Evolutionary conservation across 2,888 invertebrate species (phyloP).

Genomic region (Dinocampus coccinellae): DNA sequence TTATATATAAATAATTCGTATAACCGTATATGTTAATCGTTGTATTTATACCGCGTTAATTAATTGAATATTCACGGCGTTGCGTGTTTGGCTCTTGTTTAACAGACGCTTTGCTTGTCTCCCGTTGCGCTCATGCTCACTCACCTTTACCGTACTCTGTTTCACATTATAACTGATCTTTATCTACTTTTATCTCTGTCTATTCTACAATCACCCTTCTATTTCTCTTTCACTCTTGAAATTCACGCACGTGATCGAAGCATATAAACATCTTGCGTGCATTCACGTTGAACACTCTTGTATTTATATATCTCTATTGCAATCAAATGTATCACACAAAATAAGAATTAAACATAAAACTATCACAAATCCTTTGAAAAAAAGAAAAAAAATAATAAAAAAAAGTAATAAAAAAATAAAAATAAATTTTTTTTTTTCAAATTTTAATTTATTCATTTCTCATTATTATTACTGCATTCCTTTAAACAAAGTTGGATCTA

Average conservation of each 20-base stretch:
- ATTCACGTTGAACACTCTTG: conserved; percentile 11
- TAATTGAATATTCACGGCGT: conserved; percentile 52
- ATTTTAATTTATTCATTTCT: neutral
- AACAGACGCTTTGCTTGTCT: conserved; percentile 44
- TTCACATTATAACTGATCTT: conserved; percentile 9
- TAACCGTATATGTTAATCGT: conserved; percentile 48
- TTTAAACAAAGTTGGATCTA: neutral
- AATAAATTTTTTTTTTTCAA: neutral
- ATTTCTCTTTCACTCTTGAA: conserved; percentile 5
- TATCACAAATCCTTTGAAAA: neutral
- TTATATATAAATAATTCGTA: conserved; percentile 1
- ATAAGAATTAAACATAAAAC: conserved; percentile 5
- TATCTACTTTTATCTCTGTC: neutral
- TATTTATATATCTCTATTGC: conserved; percentile 16
- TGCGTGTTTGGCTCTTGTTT: conserved; percentile 40
- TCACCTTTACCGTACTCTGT: neutral
- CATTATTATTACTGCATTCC: neutral
- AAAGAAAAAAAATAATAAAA: too few relatives aligned
- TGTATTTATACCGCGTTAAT: conserved; percentile 49
- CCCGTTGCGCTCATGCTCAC: conserved; percentile 27
- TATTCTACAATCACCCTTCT: neutral
- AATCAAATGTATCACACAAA: neutral
- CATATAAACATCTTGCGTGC: conserved; percentile 12
- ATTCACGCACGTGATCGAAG: conserved; percentile 29
- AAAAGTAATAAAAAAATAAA: too few relatives aligned